A percentile compares a stretch with the other conserved stretches of the same genome.
Conservation (phyloP, 2,888 invertebrate species). For the Cheilosia variabilis region DNA sequence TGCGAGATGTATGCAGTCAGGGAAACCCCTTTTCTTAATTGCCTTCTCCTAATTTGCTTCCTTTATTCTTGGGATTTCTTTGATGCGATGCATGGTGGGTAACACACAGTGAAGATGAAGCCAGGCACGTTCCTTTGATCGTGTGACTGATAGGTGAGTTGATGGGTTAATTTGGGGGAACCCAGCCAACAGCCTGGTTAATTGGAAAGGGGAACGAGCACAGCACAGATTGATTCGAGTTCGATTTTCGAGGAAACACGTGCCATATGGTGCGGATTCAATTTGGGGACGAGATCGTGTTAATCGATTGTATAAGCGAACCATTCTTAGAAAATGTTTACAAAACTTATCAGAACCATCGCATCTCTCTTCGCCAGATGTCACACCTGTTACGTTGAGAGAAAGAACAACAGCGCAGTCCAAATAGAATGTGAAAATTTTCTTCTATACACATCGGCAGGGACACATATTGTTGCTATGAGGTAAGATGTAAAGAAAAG, state of each 20-base stretch:
- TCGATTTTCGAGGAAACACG: slow-evolving; percentile 55
- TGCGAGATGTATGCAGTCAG: slow-evolving; percentile 20
- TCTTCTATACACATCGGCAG: slow-evolving; percentile 12
- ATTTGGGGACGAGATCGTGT: slow-evolving; percentile 55
- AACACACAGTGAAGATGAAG: slow-evolving; percentile 6
- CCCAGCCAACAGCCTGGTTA: slow-evolving; percentile 12
- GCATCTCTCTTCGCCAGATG: slow-evolving; percentile 19
- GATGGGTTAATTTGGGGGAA: slow-evolving; percentile 75
- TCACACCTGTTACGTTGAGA: slow-evolving; percentile 52
- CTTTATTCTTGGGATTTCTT: slow-evolving; percentile 38
- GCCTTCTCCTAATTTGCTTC: slow-evolving; percentile 59
- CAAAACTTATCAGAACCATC: background rate
- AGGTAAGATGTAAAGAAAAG: slow-evolving; percentile 39
- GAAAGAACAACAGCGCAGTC: background rate
- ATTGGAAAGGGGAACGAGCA: slow-evolving; percentile 34
- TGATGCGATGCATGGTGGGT: background rate
- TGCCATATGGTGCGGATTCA: slow-evolving; percentile 69
- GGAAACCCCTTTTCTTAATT: slow-evolving; percentile 71
- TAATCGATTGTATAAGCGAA: slow-evolving; percentile 40
- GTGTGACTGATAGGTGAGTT: slow-evolving; percentile 75
- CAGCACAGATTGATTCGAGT: slow-evolving; percentile 30
- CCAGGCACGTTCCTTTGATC: slow-evolving; percentile 67
- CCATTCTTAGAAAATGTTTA: slow-evolving; percentile 25
- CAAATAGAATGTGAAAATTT: slow-evolving; percentile 17
- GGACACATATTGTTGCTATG: slow-evolving; percentile 15